Base-by-base conservation (phyloP, 1,140 invertebrate genomes). In the fruit fly (Drosophila melanogaster) region DNA sequence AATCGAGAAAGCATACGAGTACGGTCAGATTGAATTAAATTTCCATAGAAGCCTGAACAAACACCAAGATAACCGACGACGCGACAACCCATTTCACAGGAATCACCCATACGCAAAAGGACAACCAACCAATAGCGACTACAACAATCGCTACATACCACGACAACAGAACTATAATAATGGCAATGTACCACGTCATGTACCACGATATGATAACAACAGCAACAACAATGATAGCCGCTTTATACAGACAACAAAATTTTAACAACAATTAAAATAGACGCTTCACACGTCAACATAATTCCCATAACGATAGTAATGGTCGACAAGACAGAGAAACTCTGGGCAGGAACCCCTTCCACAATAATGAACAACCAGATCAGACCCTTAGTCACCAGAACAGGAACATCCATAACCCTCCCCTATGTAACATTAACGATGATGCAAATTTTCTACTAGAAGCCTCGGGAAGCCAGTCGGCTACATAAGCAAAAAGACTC, bases 101-200 rank as follows among this genome's bases (percentile, higher is more conserved):
- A 19, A 19, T 1, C 19, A 19, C 19, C 19, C 19, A 19, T 19
- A 19, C 1, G 19, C 19, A 19, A 19, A 19, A 19, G 19, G 19
- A 19, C 19, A 19, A 19, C 19, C 19, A 19, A 19, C 19, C 19
- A 19, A 19, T 61, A 41, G 35, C 15, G 41, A 59, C 49, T 46
- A 41, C 17, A 46, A 69, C 26, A 61, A 50, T 1, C 57, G 43
- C 4, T 59, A 47, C 19, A 51, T 57, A 66, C 24, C 37, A 57
- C n/a, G 17, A 24, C 44, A 59, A 55, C 50, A 61, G 17, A 69
- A 69, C 19, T 61, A 41, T 41, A 41, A 49, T 60, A 55, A 54
- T 54, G 49, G 49, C 41, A 69, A 59, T n/a, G n/a, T n/a, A n/a
- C n/a, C 41, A 67, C 56, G 49, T 11, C 55, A 59, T 59, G 33